Conservation (phyloP, 2,113 vertebrate species). For the Suricata suricatta region DNA sequence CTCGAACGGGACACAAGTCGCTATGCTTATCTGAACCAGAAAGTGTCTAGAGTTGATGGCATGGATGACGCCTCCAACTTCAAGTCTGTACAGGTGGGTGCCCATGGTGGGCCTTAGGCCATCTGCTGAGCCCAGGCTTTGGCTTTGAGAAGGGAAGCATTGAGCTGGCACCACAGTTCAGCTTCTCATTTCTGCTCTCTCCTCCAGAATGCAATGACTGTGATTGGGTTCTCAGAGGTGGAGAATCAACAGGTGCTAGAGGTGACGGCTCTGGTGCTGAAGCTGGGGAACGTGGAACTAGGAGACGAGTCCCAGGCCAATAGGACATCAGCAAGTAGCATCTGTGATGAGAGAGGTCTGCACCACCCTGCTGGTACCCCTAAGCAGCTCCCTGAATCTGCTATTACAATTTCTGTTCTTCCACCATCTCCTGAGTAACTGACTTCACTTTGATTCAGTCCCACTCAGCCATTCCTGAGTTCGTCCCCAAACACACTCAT, state of each 20-base stretch:
- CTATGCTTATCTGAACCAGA: conserved; percentile 82
- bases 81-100: conserved; percentile 80
- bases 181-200: neutral
- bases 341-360: conserved; percentile 81
- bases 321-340: conserved; percentile 81
- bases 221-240: conserved; percentile 83
- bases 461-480: neutral
- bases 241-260: conserved; percentile 84
- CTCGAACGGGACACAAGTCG: conserved; percentile 70
- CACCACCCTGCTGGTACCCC: neutral
- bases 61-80: conserved; percentile 84
- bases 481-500: neutral
- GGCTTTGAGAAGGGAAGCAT: neutral
- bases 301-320: conserved; percentile 82
- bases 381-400: neutral
- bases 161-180: neutral
- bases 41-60: conserved; percentile 60
- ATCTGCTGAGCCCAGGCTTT: neutral
- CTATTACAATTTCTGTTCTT: neutral
- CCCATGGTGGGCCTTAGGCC: neutral
- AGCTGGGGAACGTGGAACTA: conserved; percentile 85
- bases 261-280: conserved; percentile 86
- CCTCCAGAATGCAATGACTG: conserved; percentile 84
- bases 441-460: neutral
- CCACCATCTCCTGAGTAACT: neutral